Base-by-base conservation (phyloP, 2,797 vertebrate genomes). In the Spheniscus humboldti region DNA sequence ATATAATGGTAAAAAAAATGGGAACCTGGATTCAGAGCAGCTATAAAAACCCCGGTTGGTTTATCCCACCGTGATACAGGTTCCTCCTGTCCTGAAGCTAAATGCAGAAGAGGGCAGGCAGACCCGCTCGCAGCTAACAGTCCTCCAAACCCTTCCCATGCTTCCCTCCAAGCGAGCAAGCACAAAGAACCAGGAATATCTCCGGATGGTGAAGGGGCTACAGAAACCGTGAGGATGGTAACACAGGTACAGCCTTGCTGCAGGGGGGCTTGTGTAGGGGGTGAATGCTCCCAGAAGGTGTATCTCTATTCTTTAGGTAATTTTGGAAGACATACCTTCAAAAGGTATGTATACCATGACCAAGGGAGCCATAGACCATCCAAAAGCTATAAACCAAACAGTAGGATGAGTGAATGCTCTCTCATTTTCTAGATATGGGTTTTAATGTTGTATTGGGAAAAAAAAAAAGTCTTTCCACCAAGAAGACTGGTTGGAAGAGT, bases 1-100 rank as follows among this genome's bases (percentile, higher is more conserved):
- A 0, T 10, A 20, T 30, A 86, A 63, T 18, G 37, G 31, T 24
- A n/a, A 7, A 23, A 88, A 67, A 79, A 35, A 15, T 11, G 11
- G 23, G 18, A 30, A 62, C 55, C 11, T 55, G 33, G 13, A 45
- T 71, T 57, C 73, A 68, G 30, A 75, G n/a, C 31, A 71, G 18
- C 22, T 31, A 17, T 81, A 39, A 88, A 72, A 87, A 37, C 0
- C 15, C 10, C 20, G 41, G 0, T 0, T 60, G 18, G 15, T 52
- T 80, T 68, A 48, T 47, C 20, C 37, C 31, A n/a, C 7, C 4
- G 53, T 4, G 4, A 35, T 47, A 19, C 33, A 31, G 17, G 13
- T 48, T 56, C 63, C 27, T 80, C 14, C 27, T 69, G 20, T 20
- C 59, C 88, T 77, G 47, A 83, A 25, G 43, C 18, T 47, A 7